These are phyloP conservation scores for Craseonycteris thonglongyai DNA, from an alignment of 2,113 vertebrate species.

Conservation along the genomic window DNA sequence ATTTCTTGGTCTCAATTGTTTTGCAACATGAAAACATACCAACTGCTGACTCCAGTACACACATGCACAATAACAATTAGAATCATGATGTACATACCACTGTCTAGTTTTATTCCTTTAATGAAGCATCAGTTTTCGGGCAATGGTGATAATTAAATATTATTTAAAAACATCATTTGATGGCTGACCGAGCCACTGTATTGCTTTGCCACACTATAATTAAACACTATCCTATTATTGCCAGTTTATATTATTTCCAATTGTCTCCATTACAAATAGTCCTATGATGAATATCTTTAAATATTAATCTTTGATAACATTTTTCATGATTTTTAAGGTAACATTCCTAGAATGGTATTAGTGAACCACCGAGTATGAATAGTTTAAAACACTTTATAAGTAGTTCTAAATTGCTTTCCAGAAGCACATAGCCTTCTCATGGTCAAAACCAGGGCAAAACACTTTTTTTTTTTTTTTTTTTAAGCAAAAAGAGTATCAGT, in stretches of 20 bases:
- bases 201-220: conserved; percentile 22
- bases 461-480: too few species aligned
- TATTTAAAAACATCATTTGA: conserved; percentile 53
- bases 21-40: not conserved
- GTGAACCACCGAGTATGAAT: not conserved
- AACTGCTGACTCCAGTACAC: not conserved
- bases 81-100: not conserved
- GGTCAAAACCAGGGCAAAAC: not conserved
- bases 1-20: not conserved
- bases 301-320: conserved; percentile 31
- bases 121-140: not conserved
- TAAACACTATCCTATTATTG: not conserved
- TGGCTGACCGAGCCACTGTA: conserved; percentile 18
- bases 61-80: not conserved
- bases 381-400: conserved; percentile 50
- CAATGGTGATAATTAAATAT: conserved; percentile 38
- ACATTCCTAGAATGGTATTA: conserved; percentile 24
- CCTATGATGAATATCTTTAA: conserved; percentile 11
- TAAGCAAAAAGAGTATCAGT: too few species aligned
- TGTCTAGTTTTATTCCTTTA: not conserved
- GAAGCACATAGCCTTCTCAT: not conserved
- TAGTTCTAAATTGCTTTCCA: conserved; percentile 33
- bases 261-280: conserved; percentile 10
- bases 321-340: conserved; percentile 51
- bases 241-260: conserved; percentile 33